Percentiles rank a stretch among this genome's conserved stretches.
Evolutionary conservation across 2,888 invertebrate genomes (phyloP).

Genomic region (Smittia aterrima): DNA sequence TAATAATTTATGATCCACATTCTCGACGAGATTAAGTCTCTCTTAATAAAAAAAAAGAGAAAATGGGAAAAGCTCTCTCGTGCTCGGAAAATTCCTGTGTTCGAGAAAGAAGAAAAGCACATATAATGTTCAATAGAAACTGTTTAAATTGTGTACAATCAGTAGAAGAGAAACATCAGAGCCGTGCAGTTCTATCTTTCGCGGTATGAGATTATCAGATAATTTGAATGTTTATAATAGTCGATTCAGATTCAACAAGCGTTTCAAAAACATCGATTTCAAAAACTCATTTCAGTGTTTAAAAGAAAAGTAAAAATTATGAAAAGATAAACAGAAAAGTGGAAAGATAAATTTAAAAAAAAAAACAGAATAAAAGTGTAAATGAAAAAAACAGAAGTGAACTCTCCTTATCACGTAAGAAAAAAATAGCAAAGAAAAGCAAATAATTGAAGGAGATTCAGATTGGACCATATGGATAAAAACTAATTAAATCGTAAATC

Average conservation of each 20-base stretch:
- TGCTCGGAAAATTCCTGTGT: not conserved
- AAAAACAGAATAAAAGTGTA: too few relatives aligned
- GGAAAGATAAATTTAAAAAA: not conserved
- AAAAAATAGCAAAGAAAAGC: too few relatives aligned
- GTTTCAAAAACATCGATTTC: too few relatives aligned
- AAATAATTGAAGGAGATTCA: not conserved
- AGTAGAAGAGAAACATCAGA: not conserved
- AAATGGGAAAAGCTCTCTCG: too few relatives aligned
- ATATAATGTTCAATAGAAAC: not conserved
- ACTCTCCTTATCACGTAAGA: too few relatives aligned
- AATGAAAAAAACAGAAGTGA: too few relatives aligned
- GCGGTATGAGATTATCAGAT: not conserved
- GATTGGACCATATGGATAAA: conserved; percentile 1
- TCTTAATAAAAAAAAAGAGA: too few relatives aligned
- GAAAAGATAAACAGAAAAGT: not conserved
- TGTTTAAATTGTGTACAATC: not conserved
- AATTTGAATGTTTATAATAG: not conserved
- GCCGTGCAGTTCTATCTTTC: not conserved
- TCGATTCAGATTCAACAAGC: too few relatives aligned
- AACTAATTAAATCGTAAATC: conserved; percentile 12
- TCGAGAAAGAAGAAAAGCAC: not conserved
- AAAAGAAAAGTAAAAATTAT: not conserved
- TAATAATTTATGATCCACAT: too few relatives aligned
- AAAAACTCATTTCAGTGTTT: too few relatives aligned
- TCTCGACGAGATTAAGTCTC: too few relatives aligned